These are phyloP conservation scores for Anisognathus igniventris DNA, from an alignment of 2,797 vertebrate genomes.

Conservation along the genomic window DNA sequence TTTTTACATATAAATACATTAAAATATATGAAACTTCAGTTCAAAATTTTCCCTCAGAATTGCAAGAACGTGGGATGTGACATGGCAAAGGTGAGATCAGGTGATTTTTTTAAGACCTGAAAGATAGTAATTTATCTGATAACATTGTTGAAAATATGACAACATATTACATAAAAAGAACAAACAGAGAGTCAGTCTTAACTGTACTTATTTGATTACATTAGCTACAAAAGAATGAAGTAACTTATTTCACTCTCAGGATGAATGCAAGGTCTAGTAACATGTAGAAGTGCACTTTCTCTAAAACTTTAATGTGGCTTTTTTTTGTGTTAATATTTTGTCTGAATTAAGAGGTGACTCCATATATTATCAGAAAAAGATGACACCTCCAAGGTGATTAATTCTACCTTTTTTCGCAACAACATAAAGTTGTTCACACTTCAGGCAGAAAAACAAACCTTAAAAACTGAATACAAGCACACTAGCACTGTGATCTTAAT, in stretches of 20 bases:
- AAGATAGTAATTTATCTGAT: not conserved
- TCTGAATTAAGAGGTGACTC: not conserved
- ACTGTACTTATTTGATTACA: not conserved
- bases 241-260: not conserved
- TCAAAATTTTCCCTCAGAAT: not conserved
- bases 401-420: not conserved
- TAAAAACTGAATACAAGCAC: not conserved
- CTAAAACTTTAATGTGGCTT: not conserved
- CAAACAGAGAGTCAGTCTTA: not conserved
- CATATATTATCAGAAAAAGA: not conserved
- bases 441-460: not conserved
- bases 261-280: not conserved
- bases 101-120: not conserved
- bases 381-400: not conserved
- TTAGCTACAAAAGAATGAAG: not conserved
- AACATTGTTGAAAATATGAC: not conserved
- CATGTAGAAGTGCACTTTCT: not conserved
- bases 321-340: not conserved
- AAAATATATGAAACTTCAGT: not conserved
- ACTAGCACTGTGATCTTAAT: not conserved
- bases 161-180: not conserved
- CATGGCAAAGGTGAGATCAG: not conserved
- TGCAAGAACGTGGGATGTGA: rapidly evolving
- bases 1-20: not conserved
- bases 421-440: not conserved